phyloP scores from a whole-genome alignment of 2,888 invertebrate genomes.

The Cotesia congregata region DNA sequence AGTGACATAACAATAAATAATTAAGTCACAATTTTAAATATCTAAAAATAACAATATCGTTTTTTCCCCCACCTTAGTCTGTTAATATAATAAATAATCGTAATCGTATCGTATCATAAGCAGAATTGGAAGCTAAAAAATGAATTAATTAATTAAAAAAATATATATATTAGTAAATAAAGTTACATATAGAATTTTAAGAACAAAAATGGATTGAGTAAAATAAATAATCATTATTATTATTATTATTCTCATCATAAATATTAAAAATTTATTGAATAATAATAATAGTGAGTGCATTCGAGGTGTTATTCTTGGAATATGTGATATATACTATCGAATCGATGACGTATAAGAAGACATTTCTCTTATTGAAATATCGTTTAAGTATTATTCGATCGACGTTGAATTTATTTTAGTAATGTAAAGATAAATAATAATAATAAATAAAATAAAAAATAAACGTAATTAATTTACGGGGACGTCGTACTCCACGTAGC shows the following conservation, averaged over 20 bases:
- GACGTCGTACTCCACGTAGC: not conserved
- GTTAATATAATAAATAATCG: constrained; percentile 32
- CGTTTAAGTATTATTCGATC: constrained; percentile 41
- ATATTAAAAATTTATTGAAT: constrained; percentile 2
- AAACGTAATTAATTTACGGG: constrained; percentile 7
- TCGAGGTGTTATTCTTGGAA: constrained; percentile 37
- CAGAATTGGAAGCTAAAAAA: constrained; percentile 26
- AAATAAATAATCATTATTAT: constrained; percentile 44
- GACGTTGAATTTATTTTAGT: constrained; percentile 38
- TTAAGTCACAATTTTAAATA: not conserved
- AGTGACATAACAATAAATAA: not conserved
- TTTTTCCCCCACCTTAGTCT: constrained; percentile 13
- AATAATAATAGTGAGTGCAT: constrained; percentile 24
- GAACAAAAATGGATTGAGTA: constrained; percentile 42
- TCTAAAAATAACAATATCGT: not conserved
- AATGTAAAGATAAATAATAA: constrained; percentile 11
- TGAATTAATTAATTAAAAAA: constrained; percentile 13
- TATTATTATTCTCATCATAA: constrained; percentile 42
- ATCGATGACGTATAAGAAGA: constrained; percentile 37
- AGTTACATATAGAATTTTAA: constrained; percentile 36
- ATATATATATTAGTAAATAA: constrained; percentile 22
- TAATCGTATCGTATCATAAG: constrained; percentile 45
- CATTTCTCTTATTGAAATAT: constrained; percentile 35
- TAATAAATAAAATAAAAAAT: constrained; percentile 14
- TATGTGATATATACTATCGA: constrained; percentile 40